Conservation (phyloP, 35 echinoderm and acorn worm genomes). For the Ptychodera flava region DNA sequence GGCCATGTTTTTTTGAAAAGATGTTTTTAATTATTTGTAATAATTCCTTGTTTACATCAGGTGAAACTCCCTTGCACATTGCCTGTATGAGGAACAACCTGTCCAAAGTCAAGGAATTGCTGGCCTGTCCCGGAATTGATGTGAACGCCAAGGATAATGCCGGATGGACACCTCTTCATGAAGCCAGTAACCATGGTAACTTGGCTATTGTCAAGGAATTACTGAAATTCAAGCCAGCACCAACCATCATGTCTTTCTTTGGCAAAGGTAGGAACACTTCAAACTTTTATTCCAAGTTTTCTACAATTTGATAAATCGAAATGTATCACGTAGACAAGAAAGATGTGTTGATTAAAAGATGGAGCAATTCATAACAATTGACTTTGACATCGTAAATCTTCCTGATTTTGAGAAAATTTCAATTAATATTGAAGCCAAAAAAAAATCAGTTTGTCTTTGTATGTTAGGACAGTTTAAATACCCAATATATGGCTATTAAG, state of each 20-base stretch:
- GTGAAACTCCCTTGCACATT: slow-evolving; percentile 68
- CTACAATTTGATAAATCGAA: too few relatives aligned
- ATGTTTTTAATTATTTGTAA: too few relatives aligned
- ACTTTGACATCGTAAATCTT: too few relatives aligned
- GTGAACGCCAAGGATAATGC: slow-evolving; percentile 69
- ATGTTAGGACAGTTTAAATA: too few relatives aligned
- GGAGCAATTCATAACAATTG: too few relatives aligned
- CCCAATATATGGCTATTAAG: too few relatives aligned
- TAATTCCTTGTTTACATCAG: slow-evolving; percentile 15
- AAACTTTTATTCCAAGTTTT: background rate
- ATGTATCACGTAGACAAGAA: too few relatives aligned
- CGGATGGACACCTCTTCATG: slow-evolving; percentile 91
- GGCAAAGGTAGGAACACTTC: background rate
- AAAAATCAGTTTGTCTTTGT: too few relatives aligned
- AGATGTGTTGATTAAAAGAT: too few relatives aligned
- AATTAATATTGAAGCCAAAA: too few relatives aligned
- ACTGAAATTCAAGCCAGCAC: slow-evolving; percentile 51
- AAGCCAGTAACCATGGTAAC: slow-evolving; percentile 82
- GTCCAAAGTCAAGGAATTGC: slow-evolving; percentile 48
- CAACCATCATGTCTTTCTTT: slow-evolving; percentile 19
- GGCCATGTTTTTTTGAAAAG: too few relatives aligned
- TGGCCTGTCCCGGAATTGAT: slow-evolving; percentile 48
- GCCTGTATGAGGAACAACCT: slow-evolving; percentile 85
- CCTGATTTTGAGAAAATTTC: too few relatives aligned
- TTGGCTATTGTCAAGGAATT: slow-evolving; percentile 55